phyloP scores from a whole-genome alignment of 1,140 invertebrate species.

The Andricus grossulariae region DNA sequence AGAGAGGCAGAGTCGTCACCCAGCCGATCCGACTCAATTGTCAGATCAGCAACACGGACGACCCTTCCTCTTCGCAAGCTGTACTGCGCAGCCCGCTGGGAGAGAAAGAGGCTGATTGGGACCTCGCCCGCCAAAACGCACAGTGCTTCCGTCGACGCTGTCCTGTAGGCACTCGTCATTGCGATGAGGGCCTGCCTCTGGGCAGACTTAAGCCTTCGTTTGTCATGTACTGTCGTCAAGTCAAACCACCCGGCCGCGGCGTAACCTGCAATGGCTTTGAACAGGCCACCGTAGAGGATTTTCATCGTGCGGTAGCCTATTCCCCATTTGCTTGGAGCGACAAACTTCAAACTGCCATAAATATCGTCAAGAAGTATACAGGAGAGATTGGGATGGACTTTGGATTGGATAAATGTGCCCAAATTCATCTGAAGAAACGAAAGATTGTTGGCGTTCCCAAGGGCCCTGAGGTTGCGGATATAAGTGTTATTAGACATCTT shows the following conservation, averaged over 20 bases:
- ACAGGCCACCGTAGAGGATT: constrained; percentile 17
- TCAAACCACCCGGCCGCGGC: not conserved
- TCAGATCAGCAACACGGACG: not conserved
- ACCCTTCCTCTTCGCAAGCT: not conserved
- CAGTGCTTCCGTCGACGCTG: not conserved
- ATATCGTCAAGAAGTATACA: too few species aligned
- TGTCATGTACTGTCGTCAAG: not conserved
- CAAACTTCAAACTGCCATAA: too few species aligned
- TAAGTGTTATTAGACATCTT: too few species aligned
- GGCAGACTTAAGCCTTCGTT: not conserved
- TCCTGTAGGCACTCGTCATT: constrained; percentile 1
- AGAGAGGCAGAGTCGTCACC: not conserved
- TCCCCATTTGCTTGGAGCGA: too few species aligned
- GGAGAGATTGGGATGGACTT: too few species aligned
- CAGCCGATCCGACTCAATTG: not conserved
- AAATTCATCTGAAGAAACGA: too few species aligned
- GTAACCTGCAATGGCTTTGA: too few species aligned
- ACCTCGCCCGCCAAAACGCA: constrained; percentile 6
- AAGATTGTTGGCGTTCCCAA: too few species aligned
- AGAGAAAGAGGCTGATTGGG: not conserved
- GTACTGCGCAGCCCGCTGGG: not conserved
- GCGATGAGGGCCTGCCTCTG: constrained; percentile 29
- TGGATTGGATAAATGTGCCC: too few species aligned
- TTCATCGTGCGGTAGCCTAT: too few species aligned
- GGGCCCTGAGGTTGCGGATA: too few species aligned